These are phyloP conservation scores for Sus cebifrons DNA, from an alignment of 2,797 vertebrate species.

Conservation along the genomic window DNA sequence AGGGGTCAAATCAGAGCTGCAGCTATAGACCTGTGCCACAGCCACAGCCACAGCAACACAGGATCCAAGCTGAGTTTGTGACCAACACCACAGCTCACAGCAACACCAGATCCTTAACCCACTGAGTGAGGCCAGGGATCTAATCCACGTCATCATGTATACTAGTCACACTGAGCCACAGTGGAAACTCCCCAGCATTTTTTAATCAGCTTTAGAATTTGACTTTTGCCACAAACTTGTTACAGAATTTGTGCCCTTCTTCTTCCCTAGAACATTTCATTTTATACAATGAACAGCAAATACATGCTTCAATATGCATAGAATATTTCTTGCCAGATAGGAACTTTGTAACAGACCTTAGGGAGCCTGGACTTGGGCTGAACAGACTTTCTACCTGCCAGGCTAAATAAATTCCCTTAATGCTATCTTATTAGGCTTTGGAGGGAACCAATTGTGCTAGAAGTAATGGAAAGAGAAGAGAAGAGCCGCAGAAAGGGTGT, in stretches of 20 bases:
- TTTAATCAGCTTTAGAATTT: conserved; percentile 29
- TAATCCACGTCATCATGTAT: too few species aligned
- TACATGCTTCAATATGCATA: conserved; percentile 19
- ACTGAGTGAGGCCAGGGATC: too few species aligned
- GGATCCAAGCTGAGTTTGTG: too few species aligned
- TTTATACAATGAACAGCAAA: conserved; percentile 19
- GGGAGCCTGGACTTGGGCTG: not conserved
- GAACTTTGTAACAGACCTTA: conserved; percentile 32
- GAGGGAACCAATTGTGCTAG: not conserved
- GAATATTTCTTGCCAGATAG: not conserved
- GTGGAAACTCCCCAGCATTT: not conserved
- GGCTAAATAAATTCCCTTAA: conserved; percentile 37
- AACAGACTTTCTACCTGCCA: not conserved
- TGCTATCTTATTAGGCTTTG: not conserved
- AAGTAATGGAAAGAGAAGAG: not conserved
- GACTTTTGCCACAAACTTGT: conserved; percentile 19
- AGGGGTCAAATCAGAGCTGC: too few species aligned
- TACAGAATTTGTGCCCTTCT: not conserved
- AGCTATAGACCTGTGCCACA: too few species aligned
- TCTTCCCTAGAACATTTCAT: conserved; percentile 17
- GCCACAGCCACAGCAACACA: too few species aligned
- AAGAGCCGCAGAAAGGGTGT: not conserved
- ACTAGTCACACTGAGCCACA: too few species aligned
- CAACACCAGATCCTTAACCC: too few species aligned
- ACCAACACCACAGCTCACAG: too few species aligned